phyloP scores from a whole-genome alignment of 2,888 invertebrate genomes.

The Synanthedon myopaeformis region DNA sequence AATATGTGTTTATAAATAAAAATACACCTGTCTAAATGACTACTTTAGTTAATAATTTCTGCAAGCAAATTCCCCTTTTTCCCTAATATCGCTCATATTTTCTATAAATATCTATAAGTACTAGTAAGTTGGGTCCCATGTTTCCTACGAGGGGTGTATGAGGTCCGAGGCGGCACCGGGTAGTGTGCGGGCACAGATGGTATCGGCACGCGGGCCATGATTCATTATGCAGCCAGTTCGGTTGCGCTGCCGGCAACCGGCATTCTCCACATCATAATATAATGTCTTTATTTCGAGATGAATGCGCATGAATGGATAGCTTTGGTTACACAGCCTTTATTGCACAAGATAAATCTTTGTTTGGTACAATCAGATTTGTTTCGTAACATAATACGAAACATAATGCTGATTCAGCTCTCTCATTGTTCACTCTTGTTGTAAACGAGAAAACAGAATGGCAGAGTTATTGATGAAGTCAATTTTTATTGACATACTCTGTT shows the following conservation, averaged over 20 bases:
- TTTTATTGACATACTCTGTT: too few species aligned
- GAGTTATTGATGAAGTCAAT: too few species aligned
- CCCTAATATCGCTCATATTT: too few species aligned
- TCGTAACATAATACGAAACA: constrained; percentile 36
- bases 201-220: constrained; percentile 6
- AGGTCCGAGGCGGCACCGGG: background rate
- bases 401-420: constrained; percentile 27
- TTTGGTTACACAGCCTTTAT: constrained; percentile 35
- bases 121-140: background rate
- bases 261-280: constrained; percentile 19
- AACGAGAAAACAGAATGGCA: background rate
- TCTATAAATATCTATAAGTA: background rate
- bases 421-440: background rate
- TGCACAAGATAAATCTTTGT: constrained; percentile 45
- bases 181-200: constrained; percentile 4
- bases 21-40: too few species aligned
- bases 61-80: too few species aligned
- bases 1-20: too few species aligned
- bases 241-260: constrained; percentile 4
- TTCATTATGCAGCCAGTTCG: constrained; percentile 12
- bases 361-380: constrained; percentile 42
- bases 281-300: constrained; percentile 35
- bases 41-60: too few species aligned
- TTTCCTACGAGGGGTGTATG: background rate
- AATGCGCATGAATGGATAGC: constrained; percentile 20